These are phyloP conservation scores for Camponotus fellah DNA, from an alignment of 2,888 invertebrate species.

Conservation along the genomic window DNA sequence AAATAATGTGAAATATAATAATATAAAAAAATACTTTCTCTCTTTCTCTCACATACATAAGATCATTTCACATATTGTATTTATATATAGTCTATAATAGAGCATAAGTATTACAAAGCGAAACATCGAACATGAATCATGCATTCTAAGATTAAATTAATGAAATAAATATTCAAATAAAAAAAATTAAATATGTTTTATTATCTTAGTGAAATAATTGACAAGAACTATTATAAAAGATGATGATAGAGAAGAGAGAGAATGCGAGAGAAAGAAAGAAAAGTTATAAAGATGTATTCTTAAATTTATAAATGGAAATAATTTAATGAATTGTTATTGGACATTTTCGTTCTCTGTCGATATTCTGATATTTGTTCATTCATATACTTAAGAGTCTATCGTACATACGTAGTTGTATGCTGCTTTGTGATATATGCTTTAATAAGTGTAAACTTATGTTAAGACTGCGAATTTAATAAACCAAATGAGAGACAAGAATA, in stretches of 20 bases:
- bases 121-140: background rate
- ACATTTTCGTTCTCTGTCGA: background rate
- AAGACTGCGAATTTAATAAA: constrained; percentile 69
- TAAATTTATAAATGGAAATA: constrained; percentile 5
- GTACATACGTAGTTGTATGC: constrained; percentile 56
- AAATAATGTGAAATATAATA: background rate
- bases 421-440: constrained; percentile 63
- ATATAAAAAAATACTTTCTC: background rate
- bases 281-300: constrained; percentile 1
- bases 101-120: constrained; percentile 13
- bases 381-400: constrained; percentile 33
- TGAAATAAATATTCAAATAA: background rate
- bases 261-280: background rate
- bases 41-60: background rate
- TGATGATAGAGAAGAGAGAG: background rate
- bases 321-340: constrained; percentile 21
- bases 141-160: constrained; percentile 22
- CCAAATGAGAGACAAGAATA: constrained; percentile 14
- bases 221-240: background rate
- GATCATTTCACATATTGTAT: constrained; percentile 14
- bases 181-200: background rate
- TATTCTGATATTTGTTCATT: constrained; percentile 22
- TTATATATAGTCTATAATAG: constrained; percentile 8
- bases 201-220: constrained; percentile 3
- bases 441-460: constrained; percentile 69